These are phyloP conservation scores for Ornithoptera priamus DNA, from an alignment of 2,888 invertebrate species.

Conservation along the genomic window DNA sequence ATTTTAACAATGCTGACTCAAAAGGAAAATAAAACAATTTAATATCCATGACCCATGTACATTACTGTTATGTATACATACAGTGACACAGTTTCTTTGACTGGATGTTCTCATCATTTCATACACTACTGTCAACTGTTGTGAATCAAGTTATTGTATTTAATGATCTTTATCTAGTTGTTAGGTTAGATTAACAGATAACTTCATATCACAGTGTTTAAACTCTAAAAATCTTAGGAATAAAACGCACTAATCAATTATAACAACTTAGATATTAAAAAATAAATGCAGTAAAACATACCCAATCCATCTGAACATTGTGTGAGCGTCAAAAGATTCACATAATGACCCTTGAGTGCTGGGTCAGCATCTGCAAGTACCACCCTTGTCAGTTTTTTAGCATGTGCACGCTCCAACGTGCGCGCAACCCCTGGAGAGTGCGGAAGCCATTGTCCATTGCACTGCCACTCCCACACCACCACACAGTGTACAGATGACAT, in stretches of 20 bases:
- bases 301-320: slow-evolving; percentile 83
- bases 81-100: too few relatives aligned
- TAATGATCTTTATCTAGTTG: not conserved
- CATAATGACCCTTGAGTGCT: slow-evolving; percentile 86
- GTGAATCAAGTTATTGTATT: too few relatives aligned
- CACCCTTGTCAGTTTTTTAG: slow-evolving; percentile 89
- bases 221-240: too few relatives aligned
- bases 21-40: not conserved
- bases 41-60: not conserved
- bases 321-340: slow-evolving; percentile 86
- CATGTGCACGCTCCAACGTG: slow-evolving; percentile 90
- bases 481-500: slow-evolving; percentile 85
- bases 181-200: too few relatives aligned
- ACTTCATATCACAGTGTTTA: too few relatives aligned
- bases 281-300: slow-evolving; percentile 33
- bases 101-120: too few relatives aligned
- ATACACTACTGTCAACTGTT: too few relatives aligned
- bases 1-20: too few relatives aligned
- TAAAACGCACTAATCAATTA: too few relatives aligned
- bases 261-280: not conserved
- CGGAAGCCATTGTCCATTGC: slow-evolving; percentile 88
- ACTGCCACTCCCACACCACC: slow-evolving; percentile 89
- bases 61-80: too few relatives aligned
- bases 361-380: slow-evolving; percentile 94
- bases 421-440: slow-evolving; percentile 92